Evolutionary conservation across 2,888 invertebrate genomes (phyloP).

Genomic region (Phaonia tiefii): DNA sequence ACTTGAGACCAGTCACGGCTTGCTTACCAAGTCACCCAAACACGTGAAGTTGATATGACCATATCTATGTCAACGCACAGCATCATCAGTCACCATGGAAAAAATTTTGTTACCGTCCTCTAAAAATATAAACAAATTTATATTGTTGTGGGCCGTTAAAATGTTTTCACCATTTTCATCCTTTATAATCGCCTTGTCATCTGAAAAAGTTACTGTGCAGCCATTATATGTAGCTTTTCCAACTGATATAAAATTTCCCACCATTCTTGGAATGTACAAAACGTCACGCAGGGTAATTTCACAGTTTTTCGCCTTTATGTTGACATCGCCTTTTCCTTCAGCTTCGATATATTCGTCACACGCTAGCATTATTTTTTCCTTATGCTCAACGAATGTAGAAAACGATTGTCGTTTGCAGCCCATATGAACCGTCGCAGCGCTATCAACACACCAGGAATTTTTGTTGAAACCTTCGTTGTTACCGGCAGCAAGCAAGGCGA

Average conservation of each 20-base stretch:
- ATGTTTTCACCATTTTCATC: conserved; percentile 28
- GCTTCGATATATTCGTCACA: not conserved
- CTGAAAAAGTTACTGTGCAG: conserved; percentile 38
- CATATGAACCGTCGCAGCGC: conserved; percentile 34
- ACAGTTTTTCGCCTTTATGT: conserved; percentile 15
- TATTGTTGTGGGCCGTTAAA: conserved; percentile 37
- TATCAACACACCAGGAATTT: conserved; percentile 33
- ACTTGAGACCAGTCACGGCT: conserved; percentile 5
- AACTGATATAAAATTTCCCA: conserved; percentile 58
- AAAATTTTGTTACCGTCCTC: conserved; percentile 30
- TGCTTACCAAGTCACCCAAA: conserved; percentile 11
- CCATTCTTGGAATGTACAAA: conserved; percentile 48
- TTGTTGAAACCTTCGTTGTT: conserved; percentile 6
- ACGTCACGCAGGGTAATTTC: conserved; percentile 40
- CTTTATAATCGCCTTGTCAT: conserved; percentile 35
- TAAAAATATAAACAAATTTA: conserved; percentile 39
- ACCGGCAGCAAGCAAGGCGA: conserved; percentile 16
- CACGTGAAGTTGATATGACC: conserved; percentile 37
- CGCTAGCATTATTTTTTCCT: not conserved
- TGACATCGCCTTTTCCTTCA: conserved; percentile 8
- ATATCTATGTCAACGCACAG: conserved; percentile 40
- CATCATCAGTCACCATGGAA: conserved; percentile 1
- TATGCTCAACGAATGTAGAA: not conserved
- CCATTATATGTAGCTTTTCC: conserved; percentile 46
- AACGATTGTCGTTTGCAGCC: conserved; percentile 30